Conservation (phyloP, 2,888 invertebrate species). For the Pyrrhia umbra region DNA sequence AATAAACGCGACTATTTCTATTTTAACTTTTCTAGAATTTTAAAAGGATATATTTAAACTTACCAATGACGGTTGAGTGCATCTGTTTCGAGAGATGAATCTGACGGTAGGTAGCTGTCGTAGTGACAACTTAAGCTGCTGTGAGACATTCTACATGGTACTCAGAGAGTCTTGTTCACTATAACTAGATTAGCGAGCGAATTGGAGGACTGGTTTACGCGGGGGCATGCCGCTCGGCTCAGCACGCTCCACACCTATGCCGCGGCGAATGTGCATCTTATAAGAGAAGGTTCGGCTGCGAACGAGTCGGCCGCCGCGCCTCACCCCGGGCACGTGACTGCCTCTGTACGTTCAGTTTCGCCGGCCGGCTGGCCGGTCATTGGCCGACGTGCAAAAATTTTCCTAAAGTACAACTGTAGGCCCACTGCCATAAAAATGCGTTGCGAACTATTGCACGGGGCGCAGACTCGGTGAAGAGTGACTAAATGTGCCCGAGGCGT, state of each 20-base stretch:
- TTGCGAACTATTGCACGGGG: constrained; percentile 76
- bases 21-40: not conserved
- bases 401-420: constrained; percentile 76
- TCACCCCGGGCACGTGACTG: constrained; percentile 90
- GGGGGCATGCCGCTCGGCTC: constrained; percentile 84
- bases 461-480: constrained; percentile 72
- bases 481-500: constrained; percentile 71
- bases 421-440: constrained; percentile 82
- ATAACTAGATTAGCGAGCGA: constrained; percentile 77
- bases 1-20: not conserved
- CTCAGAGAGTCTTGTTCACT: constrained; percentile 81
- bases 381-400: constrained; percentile 84
- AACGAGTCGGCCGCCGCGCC: constrained; percentile 87
- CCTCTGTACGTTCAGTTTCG: constrained; percentile 82
- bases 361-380: constrained; percentile 87
- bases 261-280: constrained; percentile 88
- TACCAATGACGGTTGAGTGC: constrained; percentile 88
- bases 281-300: constrained; percentile 87
- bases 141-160: constrained; percentile 90
- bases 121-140: constrained; percentile 88
- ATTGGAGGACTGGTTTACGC: constrained; percentile 74
- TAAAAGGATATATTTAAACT: constrained; percentile 66
- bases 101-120: constrained; percentile 88
- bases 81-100: constrained; percentile 88
- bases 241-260: constrained; percentile 87